Percentiles rank a stretch among this genome's conserved stretches.
phyloP scores from a whole-genome alignment of 2,888 invertebrate species.

The Epiblema foenella region DNA sequence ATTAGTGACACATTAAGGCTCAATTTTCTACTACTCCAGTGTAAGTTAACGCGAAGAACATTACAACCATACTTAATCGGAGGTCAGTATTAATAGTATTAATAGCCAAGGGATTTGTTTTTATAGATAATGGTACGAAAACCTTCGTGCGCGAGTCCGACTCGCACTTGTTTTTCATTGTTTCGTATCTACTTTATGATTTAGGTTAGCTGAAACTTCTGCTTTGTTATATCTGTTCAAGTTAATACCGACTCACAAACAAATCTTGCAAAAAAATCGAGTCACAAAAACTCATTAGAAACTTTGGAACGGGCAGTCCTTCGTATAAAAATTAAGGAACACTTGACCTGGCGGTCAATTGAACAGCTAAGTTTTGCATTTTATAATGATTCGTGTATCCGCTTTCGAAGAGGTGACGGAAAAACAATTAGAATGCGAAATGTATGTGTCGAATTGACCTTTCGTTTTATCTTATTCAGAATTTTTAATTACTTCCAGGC shows the following conservation, averaged over 20 bases:
- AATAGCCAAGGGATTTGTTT: no score
- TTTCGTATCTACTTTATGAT: background rate
- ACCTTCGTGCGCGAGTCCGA: no score
- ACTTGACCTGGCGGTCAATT: background rate
- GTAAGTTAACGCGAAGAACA: no score
- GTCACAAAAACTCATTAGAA: slow-evolving; percentile 25
- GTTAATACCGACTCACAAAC: background rate
- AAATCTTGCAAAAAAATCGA: slow-evolving; percentile 5
- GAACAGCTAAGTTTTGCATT: background rate
- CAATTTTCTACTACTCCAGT: no score
- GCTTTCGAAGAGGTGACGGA: no score
- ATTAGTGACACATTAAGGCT: no score
- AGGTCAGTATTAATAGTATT: no score
- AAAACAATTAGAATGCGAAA: background rate
- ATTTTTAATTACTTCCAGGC: slow-evolving; percentile 31
- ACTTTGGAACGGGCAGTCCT: slow-evolving; percentile 14
- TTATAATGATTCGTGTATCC: background rate
- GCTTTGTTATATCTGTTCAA: background rate
- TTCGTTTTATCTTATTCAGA: slow-evolving; percentile 15
- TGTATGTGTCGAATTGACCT: background rate
- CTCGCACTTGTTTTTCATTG: no score
- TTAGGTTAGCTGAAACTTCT: background rate
- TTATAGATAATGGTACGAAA: no score
- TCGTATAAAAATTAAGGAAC: slow-evolving; percentile 11
- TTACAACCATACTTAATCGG: no score